Percentiles rank a stretch among this genome's conserved stretches.
phyloP scores from a whole-genome alignment of 2,888 invertebrate species.

The Acanthosepion esculentum region DNA sequence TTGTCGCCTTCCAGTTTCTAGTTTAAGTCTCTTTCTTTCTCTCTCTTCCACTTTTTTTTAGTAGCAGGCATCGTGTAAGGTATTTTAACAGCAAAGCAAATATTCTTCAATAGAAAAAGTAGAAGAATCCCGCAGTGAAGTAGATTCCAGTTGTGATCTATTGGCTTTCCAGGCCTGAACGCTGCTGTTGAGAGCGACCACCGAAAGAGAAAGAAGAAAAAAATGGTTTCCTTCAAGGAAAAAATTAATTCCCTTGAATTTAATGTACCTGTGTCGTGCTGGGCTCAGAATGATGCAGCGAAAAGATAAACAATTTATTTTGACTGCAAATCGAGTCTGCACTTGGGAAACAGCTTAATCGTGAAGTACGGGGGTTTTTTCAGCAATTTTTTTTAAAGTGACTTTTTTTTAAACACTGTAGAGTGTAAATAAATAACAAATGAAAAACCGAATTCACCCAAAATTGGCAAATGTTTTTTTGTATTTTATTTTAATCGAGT shows the following conservation, averaged over 20 bases:
- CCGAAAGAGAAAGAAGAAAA: not conserved
- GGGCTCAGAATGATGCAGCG: not conserved
- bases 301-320: constrained; percentile 11
- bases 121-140: not conserved
- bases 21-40: not conserved
- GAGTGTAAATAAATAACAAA: too few species aligned
- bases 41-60: not conserved
- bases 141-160: not conserved
- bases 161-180: not conserved
- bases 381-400: too few species aligned
- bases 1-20: not conserved
- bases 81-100: not conserved
- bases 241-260: not conserved
- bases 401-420: too few species aligned
- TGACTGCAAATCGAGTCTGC: not conserved
- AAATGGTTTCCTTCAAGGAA: not conserved
- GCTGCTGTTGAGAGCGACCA: not conserved
- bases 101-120: not conserved
- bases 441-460: too few species aligned
- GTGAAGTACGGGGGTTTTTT: not conserved
- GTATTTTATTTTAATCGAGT: too few species aligned
- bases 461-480: too few species aligned
- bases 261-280: not conserved
- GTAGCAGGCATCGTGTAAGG: not conserved
- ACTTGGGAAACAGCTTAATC: not conserved